phyloP scores from a whole-genome alignment of 2,113 vertebrate species.

The Lampris incognitus region DNA sequence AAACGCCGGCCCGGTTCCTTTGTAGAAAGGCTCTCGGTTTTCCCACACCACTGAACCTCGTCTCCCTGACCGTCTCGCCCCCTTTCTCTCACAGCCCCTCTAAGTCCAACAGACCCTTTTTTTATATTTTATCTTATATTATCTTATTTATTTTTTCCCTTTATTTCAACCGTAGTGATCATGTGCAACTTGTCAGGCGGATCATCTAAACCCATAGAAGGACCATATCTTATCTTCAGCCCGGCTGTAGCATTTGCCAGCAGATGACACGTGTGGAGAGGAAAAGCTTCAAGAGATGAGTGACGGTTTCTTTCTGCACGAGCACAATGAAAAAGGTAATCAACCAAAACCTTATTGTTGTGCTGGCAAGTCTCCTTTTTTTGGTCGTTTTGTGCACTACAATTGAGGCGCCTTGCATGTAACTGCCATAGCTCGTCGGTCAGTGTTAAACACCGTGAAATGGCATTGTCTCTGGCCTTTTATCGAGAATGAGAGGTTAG shows the following conservation, averaged over 20 bases:
- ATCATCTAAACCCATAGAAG: constrained; percentile 16
- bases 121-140: not conserved
- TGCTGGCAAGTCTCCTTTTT: constrained; percentile 32
- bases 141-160: too few species aligned
- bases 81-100: not conserved
- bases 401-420: not conserved
- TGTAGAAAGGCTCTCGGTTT: not conserved
- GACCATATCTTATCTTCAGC: not conserved
- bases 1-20: not conserved
- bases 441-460: not conserved
- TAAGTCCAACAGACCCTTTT: not conserved
- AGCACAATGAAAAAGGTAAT: constrained; percentile 4
- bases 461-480: constrained; percentile 6
- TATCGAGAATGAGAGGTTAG: not conserved
- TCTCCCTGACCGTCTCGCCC: constrained; percentile 1
- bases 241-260: constrained; percentile 25
- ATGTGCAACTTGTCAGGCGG: not conserved
- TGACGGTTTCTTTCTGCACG: constrained; percentile 11
- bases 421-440: constrained; percentile 5
- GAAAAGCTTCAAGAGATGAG: constrained; percentile 53
- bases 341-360: constrained; percentile 27
- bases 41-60: not conserved
- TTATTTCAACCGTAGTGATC: constrained; percentile 15
- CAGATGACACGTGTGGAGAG: constrained; percentile 49
- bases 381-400: not conserved